A percentile compares a stretch with the other conserved stretches of the same genome.
phyloP scores from a whole-genome alignment of 2,113 vertebrate genomes.

The Callopanchax toddi region DNA sequence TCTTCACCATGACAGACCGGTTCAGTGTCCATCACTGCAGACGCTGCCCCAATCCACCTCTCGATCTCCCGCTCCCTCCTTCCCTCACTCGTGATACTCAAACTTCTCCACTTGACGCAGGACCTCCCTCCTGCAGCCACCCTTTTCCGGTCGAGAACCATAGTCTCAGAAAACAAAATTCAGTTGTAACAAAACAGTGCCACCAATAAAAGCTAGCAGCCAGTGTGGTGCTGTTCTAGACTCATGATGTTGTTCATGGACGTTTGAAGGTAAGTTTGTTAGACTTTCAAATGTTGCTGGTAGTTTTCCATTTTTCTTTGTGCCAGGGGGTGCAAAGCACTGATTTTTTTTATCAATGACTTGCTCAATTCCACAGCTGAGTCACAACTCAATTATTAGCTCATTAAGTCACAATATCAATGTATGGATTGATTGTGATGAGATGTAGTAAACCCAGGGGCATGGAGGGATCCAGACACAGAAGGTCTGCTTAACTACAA shows the following conservation, averaged over 20 bases:
- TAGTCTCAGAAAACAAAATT: too few species aligned
- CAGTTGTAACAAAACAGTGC: too few species aligned
- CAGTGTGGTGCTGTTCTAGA: too few species aligned
- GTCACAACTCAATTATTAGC: conserved; percentile 62
- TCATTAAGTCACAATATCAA: conserved; percentile 59
- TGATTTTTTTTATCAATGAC: conserved; percentile 47
- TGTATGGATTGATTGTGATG: conserved; percentile 50
- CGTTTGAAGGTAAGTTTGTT: background rate
- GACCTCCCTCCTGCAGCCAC: too few species aligned
- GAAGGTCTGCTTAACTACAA: conserved; percentile 36
- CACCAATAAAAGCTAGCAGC: too few species aligned
- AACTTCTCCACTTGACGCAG: too few species aligned
- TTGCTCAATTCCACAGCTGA: conserved; percentile 50
- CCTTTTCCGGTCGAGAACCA: too few species aligned
- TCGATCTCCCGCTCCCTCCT: too few species aligned
- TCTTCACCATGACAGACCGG: too few species aligned
- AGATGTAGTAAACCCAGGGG: conserved; percentile 27
- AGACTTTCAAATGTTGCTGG: background rate
- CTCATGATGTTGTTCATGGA: background rate
- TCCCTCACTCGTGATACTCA: too few species aligned
- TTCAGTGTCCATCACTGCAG: too few species aligned
- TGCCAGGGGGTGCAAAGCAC: background rate
- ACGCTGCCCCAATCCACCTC: too few species aligned
- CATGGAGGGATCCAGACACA: conserved; percentile 27
- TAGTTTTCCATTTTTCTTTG: conserved; percentile 14